Percentiles rank a stretch among this genome's conserved stretches.
These are phyloP conservation scores for Drosophila colorata DNA, from an alignment of 2,888 invertebrate genomes.

Conservation along the genomic window DNA sequence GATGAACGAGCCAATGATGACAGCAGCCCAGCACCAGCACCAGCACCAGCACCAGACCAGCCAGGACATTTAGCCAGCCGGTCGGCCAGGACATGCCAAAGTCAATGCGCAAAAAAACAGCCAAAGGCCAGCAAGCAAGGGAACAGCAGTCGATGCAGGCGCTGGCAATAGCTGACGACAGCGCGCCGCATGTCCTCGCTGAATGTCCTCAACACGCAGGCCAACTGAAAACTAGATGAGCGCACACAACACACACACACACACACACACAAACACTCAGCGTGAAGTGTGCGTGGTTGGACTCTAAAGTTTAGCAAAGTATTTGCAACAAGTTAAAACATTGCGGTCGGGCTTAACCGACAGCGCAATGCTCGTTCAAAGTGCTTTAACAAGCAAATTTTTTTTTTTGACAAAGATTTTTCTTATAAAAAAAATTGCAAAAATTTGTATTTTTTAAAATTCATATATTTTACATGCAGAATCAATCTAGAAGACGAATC, in stretches of 20 bases:
- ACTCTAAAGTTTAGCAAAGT: not conserved
- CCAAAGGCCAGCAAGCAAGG: constrained; percentile 32
- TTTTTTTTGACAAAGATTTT: too few relatives aligned
- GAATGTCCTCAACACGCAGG: constrained; percentile 13
- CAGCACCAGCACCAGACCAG: constrained; percentile 29
- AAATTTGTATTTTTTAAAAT: too few relatives aligned
- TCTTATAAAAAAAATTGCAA: too few relatives aligned
- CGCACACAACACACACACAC: not conserved
- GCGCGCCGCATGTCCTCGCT: constrained; percentile 15
- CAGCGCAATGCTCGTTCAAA: too few relatives aligned
- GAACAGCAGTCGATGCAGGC: constrained; percentile 19
- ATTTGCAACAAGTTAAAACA: too few relatives aligned
- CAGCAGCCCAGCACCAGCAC: constrained; percentile 56
- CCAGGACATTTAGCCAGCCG: constrained; percentile 23
- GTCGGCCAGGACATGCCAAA: constrained; percentile 51
- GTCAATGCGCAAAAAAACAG: constrained; percentile 48
- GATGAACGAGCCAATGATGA: constrained; percentile 81
- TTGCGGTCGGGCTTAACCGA: too few relatives aligned
- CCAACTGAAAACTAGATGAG: constrained; percentile 2
- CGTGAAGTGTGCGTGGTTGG: not conserved
- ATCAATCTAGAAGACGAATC: too few relatives aligned
- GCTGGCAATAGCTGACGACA: constrained; percentile 22
- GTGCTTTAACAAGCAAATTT: too few relatives aligned
- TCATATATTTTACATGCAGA: too few relatives aligned
- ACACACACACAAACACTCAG: too few relatives aligned